These are phyloP conservation scores for Schrankia costaestrigalis DNA, from an alignment of 2,888 invertebrate genomes.

Conservation along the genomic window DNA sequence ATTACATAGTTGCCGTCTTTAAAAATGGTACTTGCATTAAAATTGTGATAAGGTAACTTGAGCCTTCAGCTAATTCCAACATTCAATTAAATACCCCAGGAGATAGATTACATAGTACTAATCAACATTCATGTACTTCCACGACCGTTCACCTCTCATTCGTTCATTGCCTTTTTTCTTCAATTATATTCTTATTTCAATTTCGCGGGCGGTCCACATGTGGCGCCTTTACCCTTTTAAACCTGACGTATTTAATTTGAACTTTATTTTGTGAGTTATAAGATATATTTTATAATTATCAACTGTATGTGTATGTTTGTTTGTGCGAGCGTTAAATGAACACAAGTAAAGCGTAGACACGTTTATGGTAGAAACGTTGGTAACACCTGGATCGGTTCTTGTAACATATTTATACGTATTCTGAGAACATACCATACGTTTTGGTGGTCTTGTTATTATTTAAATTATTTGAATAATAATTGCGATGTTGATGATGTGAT, in stretches of 20 bases:
- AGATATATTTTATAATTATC: slow-evolving; percentile 10
- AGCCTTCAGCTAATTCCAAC: too few species aligned
- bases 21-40: too few species aligned
- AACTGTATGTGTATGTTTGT: slow-evolving; percentile 14
- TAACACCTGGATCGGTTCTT: slow-evolving; percentile 58
- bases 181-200: slow-evolving; percentile 51
- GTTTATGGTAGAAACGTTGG: slow-evolving; percentile 55
- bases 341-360: slow-evolving; percentile 58
- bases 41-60: too few species aligned
- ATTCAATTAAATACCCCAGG: too few species aligned
- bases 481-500: slow-evolving; percentile 9
- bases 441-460: slow-evolving; percentile 26
- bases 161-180: slow-evolving; percentile 43
- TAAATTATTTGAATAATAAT: slow-evolving; percentile 32
- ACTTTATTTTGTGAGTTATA: slow-evolving; percentile 14
- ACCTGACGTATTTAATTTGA: slow-evolving; percentile 35
- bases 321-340: slow-evolving; percentile 56
- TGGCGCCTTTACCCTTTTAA: slow-evolving; percentile 66
- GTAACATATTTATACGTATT: slow-evolving; percentile 52
- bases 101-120: not conserved
- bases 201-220: slow-evolving; percentile 62
- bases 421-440: slow-evolving; percentile 39
- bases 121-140: slow-evolving; percentile 32
- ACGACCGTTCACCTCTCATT: slow-evolving; percentile 55
- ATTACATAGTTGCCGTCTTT: too few species aligned